Evolutionary conservation across 2,113 vertebrate genomes (phyloP).

Genomic region (Phrynocephalus versicolor): DNA sequence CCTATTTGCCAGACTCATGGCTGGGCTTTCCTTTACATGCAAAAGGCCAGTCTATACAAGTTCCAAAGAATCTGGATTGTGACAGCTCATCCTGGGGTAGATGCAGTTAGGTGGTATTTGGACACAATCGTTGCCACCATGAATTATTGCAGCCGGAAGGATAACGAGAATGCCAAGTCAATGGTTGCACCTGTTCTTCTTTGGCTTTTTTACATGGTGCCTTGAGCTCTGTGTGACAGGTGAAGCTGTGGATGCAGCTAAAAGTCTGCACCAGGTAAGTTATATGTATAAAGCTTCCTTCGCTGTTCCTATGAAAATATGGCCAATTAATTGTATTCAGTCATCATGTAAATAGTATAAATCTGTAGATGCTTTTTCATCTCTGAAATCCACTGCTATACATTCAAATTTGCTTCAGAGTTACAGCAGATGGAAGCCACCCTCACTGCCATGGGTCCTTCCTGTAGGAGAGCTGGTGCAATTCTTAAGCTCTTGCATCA

Average conservation of each 20-base stretch:
- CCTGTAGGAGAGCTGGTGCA: too few relatives aligned
- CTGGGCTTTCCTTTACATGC: background rate
- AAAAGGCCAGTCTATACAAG: background rate
- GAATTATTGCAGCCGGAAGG: background rate
- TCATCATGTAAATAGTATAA: background rate
- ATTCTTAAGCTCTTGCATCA: too few relatives aligned
- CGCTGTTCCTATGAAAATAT: background rate
- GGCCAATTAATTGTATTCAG: background rate
- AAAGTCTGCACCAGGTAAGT: slow-evolving; percentile 2
- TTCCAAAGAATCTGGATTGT: background rate
- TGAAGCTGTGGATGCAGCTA: slow-evolving; percentile 7
- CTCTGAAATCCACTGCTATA: background rate
- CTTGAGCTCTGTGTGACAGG: background rate
- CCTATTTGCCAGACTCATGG: background rate
- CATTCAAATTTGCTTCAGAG: background rate
- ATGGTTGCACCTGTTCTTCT: background rate
- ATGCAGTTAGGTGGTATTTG: background rate
- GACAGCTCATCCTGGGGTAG: background rate
- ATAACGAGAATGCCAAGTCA: slow-evolving; percentile 23
- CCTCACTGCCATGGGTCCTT: too few relatives aligned
- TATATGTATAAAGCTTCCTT: background rate
- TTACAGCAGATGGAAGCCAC: too few relatives aligned
- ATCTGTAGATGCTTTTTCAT: background rate
- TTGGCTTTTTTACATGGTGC: background rate
- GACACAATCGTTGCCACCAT: background rate